A percentile compares a stretch with the other conserved stretches of the same genome.
These are phyloP conservation scores for Luscinia megarhynchos DNA, from an alignment of 2,797 vertebrate genomes.

Conservation along the genomic window DNA sequence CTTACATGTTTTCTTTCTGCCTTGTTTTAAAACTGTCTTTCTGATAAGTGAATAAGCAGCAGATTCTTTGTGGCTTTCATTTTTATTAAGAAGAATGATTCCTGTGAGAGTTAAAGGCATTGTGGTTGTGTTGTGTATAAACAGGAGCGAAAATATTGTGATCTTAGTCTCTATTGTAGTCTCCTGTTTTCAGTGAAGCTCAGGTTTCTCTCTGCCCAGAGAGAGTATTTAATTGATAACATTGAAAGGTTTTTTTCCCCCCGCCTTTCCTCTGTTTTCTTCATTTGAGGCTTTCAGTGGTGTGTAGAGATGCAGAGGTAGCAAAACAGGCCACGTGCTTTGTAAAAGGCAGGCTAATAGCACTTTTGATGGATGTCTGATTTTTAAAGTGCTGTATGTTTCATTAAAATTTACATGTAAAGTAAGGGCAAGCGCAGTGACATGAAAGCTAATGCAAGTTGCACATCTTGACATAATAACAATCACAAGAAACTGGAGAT, in stretches of 20 bases:
- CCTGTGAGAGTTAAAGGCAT: conserved; percentile 40
- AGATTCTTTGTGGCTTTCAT: conserved; percentile 54
- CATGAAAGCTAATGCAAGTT: conserved; percentile 82
- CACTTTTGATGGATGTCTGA: conserved; percentile 72
- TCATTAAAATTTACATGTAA: conserved; percentile 81
- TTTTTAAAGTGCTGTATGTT: conserved; percentile 78
- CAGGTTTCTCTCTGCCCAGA: conserved; percentile 62
- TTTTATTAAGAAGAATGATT: conserved; percentile 65
- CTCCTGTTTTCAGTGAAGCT: conserved; percentile 44
- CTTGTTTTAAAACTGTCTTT: conserved; percentile 20
- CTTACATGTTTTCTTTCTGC: not conserved
- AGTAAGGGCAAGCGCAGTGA: conserved; percentile 76
- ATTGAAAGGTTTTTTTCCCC: not conserved
- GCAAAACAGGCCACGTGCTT: conserved; percentile 68
- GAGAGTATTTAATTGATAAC: conserved; percentile 74
- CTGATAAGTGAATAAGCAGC: conserved; percentile 27
- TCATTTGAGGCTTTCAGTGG: conserved; percentile 62
- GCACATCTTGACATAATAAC: conserved; percentile 82
- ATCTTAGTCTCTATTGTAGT: conserved; percentile 4
- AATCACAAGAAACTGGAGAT: conserved; percentile 82
- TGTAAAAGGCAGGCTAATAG: conserved; percentile 74
- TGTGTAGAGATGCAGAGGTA: conserved; percentile 66
- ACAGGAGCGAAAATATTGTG: conserved; percentile 63
- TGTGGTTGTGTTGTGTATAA: conserved; percentile 52
- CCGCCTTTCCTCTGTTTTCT: not conserved